Evolutionary conservation across 1,140 invertebrate genomes (phyloP).

Genomic region (Drosophila kanapiae): DNA sequence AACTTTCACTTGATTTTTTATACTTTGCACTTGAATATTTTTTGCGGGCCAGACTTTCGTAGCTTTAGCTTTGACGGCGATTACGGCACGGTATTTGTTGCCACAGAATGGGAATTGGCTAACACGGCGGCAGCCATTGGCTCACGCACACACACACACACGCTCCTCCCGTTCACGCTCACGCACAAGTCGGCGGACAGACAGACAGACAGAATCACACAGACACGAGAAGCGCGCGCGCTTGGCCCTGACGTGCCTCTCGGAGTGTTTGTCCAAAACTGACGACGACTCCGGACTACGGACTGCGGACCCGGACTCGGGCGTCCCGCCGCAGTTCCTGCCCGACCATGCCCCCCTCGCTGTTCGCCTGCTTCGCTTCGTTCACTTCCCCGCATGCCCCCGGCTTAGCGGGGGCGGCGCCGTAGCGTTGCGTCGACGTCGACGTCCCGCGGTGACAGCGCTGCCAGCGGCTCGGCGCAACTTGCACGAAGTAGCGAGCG

Average conservation of each 20-base stretch:
- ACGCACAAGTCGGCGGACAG: conserved; percentile 40
- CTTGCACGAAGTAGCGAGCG: conserved; percentile 35
- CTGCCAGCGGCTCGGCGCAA: conserved; percentile 32
- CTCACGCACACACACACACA: conserved; percentile 36
- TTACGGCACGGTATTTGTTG: conserved; percentile 73
- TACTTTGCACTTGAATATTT: conserved; percentile 37
- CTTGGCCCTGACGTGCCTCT: conserved; percentile 80
- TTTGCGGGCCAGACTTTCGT: conserved; percentile 24
- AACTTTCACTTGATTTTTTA: conserved; percentile 52
- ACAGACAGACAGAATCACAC: conserved; percentile 57
- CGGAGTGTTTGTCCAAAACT: conserved; percentile 85
- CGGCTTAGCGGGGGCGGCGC: conserved; percentile 42
- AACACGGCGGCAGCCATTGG: conserved; percentile 43
- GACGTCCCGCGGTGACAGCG: conserved; percentile 15
- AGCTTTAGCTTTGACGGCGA: conserved; percentile 38
- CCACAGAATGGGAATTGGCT: conserved; percentile 62
- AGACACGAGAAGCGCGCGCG: conserved; percentile 78
- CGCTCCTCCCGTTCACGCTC: conserved; percentile 13
- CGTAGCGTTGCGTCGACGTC: conserved; percentile 16
- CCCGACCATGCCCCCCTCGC: not conserved
- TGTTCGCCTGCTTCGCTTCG: not conserved
- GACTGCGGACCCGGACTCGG: conserved; percentile 32
- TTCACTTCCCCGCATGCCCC: not conserved
- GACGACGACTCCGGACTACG: conserved; percentile 57
- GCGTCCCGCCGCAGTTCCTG: not conserved